Conservation (phyloP, 2,113 vertebrate species). For the Epinephelus cyanopodus region DNA sequence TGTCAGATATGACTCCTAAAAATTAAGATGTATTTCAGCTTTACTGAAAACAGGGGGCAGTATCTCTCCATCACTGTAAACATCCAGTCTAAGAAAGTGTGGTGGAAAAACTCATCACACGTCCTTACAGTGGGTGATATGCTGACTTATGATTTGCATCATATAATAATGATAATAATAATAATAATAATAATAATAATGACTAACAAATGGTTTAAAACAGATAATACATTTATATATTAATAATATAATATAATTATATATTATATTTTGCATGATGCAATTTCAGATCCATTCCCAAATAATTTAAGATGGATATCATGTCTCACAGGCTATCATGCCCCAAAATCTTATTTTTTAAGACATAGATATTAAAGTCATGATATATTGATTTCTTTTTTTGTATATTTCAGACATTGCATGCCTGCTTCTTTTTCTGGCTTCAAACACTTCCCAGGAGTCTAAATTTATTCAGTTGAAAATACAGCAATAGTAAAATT, state of each 20-base stretch:
- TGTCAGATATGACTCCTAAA: background rate
- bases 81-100: background rate
- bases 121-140: background rate
- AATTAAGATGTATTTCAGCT: background rate
- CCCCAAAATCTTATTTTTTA: background rate
- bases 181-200: background rate
- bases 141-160: background rate
- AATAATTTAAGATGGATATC: background rate
- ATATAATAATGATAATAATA: background rate
- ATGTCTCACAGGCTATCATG: background rate
- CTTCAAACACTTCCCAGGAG: background rate
- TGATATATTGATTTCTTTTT: background rate
- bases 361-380: background rate
- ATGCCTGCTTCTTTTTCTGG: background rate
- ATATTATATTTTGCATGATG: background rate
- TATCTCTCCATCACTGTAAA: slow-evolving; percentile 13
- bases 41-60: slow-evolving; percentile 52
- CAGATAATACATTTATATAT: background rate
- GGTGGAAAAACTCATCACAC: background rate
- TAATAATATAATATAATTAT: too few relatives aligned
- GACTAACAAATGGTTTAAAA: background rate
- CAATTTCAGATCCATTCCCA: background rate
- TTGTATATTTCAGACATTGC: background rate
- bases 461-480: background rate
- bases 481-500: background rate